Percentiles rank a stretch among this genome's conserved stretches.
Conservation (phyloP, 2,113 vertebrate genomes). For the Hystrix cristata region DNA sequence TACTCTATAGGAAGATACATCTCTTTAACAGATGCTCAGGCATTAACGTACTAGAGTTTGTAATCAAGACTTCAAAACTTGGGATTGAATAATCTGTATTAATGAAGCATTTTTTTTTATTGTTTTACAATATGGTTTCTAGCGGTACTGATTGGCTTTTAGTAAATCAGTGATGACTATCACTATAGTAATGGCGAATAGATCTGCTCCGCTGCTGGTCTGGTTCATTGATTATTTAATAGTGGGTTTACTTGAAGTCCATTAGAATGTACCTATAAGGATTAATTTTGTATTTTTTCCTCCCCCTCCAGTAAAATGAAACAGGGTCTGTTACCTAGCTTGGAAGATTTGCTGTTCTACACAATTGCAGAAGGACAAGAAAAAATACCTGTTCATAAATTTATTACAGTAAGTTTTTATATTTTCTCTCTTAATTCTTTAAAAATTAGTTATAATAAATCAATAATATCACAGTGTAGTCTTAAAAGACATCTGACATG, state of each 20-base stretch:
- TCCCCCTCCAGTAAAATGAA: slow-evolving; percentile 93
- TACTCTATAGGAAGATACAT: not conserved
- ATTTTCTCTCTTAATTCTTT: slow-evolving; percentile 5
- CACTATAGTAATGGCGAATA: not conserved
- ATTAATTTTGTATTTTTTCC: slow-evolving; percentile 78
- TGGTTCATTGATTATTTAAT: slow-evolving; percentile 37
- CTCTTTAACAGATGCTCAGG: not conserved
- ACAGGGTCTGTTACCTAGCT: slow-evolving; percentile 96
- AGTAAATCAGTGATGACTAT: not conserved
- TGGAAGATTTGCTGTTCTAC: slow-evolving; percentile 99
- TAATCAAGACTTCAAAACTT: slow-evolving; percentile 52
- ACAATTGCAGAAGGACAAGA: slow-evolving; percentile 99
- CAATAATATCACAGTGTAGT: slow-evolving; percentile 45
- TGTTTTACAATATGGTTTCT: slow-evolving; percentile 42
- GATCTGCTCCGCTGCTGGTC: slow-evolving; percentile 1
- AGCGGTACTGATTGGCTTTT: slow-evolving; percentile 27
- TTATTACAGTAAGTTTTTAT: slow-evolving; percentile 95
- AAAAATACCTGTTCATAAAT: slow-evolving; percentile 98
- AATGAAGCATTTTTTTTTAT: slow-evolving; percentile 4
- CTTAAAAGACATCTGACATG: slow-evolving; percentile 48
- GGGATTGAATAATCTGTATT: not conserved
- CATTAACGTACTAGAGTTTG: not conserved
- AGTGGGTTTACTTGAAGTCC: slow-evolving; percentile 35
- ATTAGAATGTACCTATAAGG: slow-evolving; percentile 14
- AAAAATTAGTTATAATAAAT: slow-evolving; percentile 29